Conservation (phyloP, 1,140 invertebrate species). For the Drosophila funebris region DNA sequence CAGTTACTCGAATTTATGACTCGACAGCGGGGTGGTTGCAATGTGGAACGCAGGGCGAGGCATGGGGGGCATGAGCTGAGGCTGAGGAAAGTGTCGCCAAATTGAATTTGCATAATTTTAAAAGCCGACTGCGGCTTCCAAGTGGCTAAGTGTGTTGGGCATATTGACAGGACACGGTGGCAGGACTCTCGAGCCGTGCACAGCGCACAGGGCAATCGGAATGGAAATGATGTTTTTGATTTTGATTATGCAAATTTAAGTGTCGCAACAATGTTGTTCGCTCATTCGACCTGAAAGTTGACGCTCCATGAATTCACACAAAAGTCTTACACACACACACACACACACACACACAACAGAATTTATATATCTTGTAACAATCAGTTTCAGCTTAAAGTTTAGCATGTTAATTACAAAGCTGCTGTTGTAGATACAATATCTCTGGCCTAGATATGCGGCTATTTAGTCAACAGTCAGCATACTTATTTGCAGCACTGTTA, state of each 20-base stretch:
- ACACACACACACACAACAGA: not conserved
- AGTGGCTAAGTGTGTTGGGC: constrained; percentile 62
- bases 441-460: not conserved
- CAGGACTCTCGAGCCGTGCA: not conserved
- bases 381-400: constrained; percentile 28
- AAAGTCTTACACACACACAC: not conserved
- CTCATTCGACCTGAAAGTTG: constrained; percentile 62
- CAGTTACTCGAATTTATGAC: constrained; percentile 80
- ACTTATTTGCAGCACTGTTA: not conserved
- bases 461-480: constrained; percentile 1
- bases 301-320: constrained; percentile 33
- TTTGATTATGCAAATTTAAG: constrained; percentile 83
- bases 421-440: not conserved
- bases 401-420: constrained; percentile 56
- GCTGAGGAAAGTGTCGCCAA: constrained; percentile 65
- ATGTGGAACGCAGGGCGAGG: not conserved
- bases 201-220: constrained; percentile 17
- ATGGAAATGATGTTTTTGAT: constrained; percentile 81
- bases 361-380: constrained; percentile 22
- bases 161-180: constrained; percentile 59
- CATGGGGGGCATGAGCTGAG: too few species aligned
- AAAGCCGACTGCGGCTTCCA: constrained; percentile 75
- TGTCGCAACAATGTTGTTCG: constrained; percentile 77
- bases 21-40: constrained; percentile 23
- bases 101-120: constrained; percentile 83